Base-by-base conservation (phyloP, 2,113 vertebrate species). In the Catharus fuscescens region DNA sequence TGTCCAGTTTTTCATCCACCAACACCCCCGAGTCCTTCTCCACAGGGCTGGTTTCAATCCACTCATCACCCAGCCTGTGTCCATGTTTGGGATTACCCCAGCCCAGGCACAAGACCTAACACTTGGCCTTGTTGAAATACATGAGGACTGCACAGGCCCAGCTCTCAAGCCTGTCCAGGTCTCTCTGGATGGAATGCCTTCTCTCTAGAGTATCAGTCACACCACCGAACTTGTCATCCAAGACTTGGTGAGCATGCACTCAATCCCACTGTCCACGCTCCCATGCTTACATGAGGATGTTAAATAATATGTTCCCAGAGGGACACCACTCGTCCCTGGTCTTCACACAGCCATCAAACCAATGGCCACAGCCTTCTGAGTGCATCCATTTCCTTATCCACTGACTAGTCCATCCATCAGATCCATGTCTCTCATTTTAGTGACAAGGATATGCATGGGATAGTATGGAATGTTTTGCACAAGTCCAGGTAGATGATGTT, bases 341-440 rank as follows among this genome's bases (percentile, higher is more conserved):
- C 24, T 44, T 7, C 24, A 40, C 12, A 1, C 3, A 12, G 40
- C n/a, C 61, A 54, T 47, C 6, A 31, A 45, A 32, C 54, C 3
- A 8, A 9, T 73, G 65, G 70, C 29, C 1, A 2, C 14, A 52
- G 26, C 50, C 50, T 25, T 65, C 4, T 47, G 34, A 52, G 36
- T 71, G 9, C 2, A 1, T 70, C 47, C 10, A 28, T n/a, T 79
- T 74, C 31, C 34, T 70, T 66, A 57, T 18, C 8, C 18, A 14
- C 18, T 0, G 1, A 57, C 19, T 38, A 21, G 15, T 38, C 32
- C 9, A 10, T 7, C 10, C 0, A 0, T 36, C 47, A 86, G 42
- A 61, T 53, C 52, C 23, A 1, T 8, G 3, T 32, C 17, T 80
- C 25, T 47, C 8, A 18, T 47, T 80, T 80, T 38, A 67, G 42